These are phyloP conservation scores for Crocuta crocuta DNA, from an alignment of 2,113 vertebrate species.

Conservation along the genomic window DNA sequence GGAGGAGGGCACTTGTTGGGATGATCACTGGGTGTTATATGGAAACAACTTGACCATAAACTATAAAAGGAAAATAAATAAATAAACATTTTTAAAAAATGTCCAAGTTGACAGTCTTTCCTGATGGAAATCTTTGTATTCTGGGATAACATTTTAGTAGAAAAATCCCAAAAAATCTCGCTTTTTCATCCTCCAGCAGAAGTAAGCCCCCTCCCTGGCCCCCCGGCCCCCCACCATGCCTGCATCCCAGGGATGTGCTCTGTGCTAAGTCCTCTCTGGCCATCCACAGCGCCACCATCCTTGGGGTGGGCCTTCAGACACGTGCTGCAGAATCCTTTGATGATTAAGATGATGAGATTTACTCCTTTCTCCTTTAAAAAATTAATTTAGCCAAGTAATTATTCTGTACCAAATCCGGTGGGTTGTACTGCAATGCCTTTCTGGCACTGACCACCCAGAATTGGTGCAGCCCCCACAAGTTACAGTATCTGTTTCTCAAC, in stretches of 20 bases:
- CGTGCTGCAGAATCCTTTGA: neutral
- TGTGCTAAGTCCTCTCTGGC: neutral
- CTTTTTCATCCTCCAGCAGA: neutral
- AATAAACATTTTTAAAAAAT: neutral
- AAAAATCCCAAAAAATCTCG: neutral
- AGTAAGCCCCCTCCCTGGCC: neutral
- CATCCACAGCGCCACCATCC: rapidly evolving
- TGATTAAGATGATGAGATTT: neutral
- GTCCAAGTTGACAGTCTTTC: neutral
- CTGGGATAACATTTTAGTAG: neutral
- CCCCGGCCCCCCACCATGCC: neutral
- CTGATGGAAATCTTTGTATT: neutral
- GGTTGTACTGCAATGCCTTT: neutral
- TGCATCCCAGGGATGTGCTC: rapidly evolving
- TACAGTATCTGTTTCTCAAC: neutral
- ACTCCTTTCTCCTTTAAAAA: neutral
- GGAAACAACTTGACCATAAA: too few species aligned
- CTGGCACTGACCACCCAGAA: neutral
- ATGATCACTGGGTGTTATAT: too few species aligned
- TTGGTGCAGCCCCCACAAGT: neutral
- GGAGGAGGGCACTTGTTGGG: too few species aligned
- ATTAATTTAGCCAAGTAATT: neutral
- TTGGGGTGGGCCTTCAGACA: rapidly evolving
- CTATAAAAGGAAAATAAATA: too few species aligned
- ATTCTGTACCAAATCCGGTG: neutral